Evolutionary conservation across 1,140 invertebrate species (phyloP), one percentile per base, ranked within the genome.

Genomic region (Drosophila tsacasi): DNA sequence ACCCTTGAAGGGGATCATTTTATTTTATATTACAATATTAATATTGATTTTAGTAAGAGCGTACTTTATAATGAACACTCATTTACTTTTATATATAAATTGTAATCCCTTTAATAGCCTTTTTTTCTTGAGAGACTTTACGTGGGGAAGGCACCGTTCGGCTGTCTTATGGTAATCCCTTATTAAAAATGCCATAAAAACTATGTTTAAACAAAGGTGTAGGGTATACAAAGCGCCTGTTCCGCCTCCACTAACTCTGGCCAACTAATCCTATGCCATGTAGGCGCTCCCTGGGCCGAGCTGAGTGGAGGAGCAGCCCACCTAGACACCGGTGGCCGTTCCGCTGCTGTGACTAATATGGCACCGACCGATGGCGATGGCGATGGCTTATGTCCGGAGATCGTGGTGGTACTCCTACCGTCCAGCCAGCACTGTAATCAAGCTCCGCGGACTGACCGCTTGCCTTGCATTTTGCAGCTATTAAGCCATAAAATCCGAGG

Each of bases 381-480:
- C 39, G 25, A 62, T 44, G 65, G 58, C 40, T 32, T 44, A 60
- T 35, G 13, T 40, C 19, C 46, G 32, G 61, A 58, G 49, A 52
- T 32, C 49, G 49, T 13, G 50, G 21, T 37, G 46, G 49, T 71
- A 63, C 54, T 58, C 54, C 30, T 71, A 50, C 40, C 35, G 23
- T 27, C 40, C 47, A 58, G 50, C 23, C 35, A 55, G 27, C 62
- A 73, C 73, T 79, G 73, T 81, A 87, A 87, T 87, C 83, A 89
- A 83, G 85, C 42, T 46, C 25, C 59, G 39, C 44, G 49, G 61
- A 60, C 27, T 47, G 57, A 78, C 69, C 77, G 61, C 81, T 84
- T 66, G 83, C 59, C 67, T 71, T 80, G 67, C 76, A 79, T 72
- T 76, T 86, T 76, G 81, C 73, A 73, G 83, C 83, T 87, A 87